A percentile compares a stretch with the other conserved stretches of the same genome.
phyloP scores from a whole-genome alignment of 2,888 invertebrate species.

The Mesopsocus fuscifrons region DNA sequence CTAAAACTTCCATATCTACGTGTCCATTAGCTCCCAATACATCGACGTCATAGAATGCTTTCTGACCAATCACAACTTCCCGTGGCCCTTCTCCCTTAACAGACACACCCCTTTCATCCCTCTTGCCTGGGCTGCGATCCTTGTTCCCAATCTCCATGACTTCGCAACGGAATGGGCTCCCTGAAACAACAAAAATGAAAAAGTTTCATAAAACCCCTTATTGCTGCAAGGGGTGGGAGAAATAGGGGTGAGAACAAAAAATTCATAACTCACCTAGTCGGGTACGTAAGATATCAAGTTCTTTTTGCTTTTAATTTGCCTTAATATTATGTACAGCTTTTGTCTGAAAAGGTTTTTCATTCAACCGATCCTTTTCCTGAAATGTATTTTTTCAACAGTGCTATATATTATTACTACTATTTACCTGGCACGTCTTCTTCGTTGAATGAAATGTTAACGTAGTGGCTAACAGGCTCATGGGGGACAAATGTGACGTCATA shows the following conservation, averaged over 20 bases:
- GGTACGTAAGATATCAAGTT: too few relatives aligned
- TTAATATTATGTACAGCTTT: too few relatives aligned
- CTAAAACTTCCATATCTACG: conserved; percentile 29
- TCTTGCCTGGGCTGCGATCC: conserved; percentile 14
- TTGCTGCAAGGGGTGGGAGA: not conserved
- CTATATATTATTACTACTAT: too few relatives aligned
- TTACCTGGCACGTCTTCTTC: conserved; percentile 64
- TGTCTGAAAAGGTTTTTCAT: too few relatives aligned
- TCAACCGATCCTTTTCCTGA: too few relatives aligned
- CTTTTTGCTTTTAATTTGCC: too few relatives aligned
- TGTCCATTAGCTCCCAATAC: conserved; percentile 28
- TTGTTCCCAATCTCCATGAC: conserved; percentile 29
- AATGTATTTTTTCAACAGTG: too few relatives aligned
- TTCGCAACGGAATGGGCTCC: conserved; percentile 76
- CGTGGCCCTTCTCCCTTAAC: conserved; percentile 7
- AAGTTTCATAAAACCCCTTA: conserved; percentile 8
- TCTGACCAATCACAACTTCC: conserved; percentile 8
- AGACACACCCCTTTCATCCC: conserved; percentile 1
- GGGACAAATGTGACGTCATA: conserved; percentile 88
- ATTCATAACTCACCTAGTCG: too few relatives aligned
- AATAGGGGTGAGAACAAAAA: not conserved
- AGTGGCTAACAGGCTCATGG: conserved; percentile 73
- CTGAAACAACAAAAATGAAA: conserved; percentile 22
- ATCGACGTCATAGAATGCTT: conserved; percentile 24
- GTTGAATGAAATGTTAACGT: conserved; percentile 85